phyloP scores from a whole-genome alignment of 2,888 invertebrate species.

The Hermaeophaga mercurialis region DNA sequence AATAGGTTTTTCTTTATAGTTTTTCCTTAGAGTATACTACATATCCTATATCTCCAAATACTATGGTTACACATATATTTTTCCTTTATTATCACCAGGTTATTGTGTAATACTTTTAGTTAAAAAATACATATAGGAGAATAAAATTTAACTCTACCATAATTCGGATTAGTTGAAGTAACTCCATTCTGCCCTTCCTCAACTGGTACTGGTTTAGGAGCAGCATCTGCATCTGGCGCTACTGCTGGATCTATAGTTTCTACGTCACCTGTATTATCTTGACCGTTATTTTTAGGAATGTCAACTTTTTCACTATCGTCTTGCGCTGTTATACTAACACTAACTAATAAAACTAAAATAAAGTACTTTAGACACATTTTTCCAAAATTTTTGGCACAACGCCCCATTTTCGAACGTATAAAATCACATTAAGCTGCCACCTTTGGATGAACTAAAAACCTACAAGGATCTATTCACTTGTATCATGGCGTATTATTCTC shows the following conservation, averaged over 20 bases:
- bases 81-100: neutral
- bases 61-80: neutral
- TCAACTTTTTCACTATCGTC: constrained; percentile 2
- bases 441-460: constrained; percentile 1
- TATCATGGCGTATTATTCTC: constrained; percentile 15
- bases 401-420: constrained; percentile 15
- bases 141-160: constrained; percentile 27
- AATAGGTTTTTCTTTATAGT: too few species aligned
- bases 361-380: constrained; percentile 16
- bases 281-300: constrained; percentile 11
- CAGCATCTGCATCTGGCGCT: constrained; percentile 11
- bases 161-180: constrained; percentile 11
- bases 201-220: constrained; percentile 22
- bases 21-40: too few species aligned
- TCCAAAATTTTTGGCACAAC: constrained; percentile 9
- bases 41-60: too few species aligned
- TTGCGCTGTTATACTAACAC: constrained; percentile 13
- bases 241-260: constrained; percentile 18
- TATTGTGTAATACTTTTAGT: neutral
- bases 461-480: constrained; percentile 9
- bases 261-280: constrained; percentile 30
- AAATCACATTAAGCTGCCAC: constrained; percentile 18
- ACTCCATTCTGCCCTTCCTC: neutral
- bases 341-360: constrained; percentile 8
- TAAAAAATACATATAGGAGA: neutral